Evolutionary conservation across 1,140 invertebrate species (phyloP).

Genomic region (Papilio aristodemus): DNA sequence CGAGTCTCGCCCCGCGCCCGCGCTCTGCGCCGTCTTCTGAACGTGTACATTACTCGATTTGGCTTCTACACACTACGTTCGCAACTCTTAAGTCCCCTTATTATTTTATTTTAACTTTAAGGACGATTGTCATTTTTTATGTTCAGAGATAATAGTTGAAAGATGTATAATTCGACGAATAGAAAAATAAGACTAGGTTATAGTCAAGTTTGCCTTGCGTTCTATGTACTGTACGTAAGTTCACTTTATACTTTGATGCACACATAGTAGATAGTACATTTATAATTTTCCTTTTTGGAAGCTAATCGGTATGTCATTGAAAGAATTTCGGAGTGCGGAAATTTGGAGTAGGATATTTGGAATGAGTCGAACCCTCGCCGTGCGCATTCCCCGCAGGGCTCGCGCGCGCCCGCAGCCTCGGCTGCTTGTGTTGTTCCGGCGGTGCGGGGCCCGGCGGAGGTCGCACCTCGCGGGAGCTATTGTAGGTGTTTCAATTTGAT

Average conservation of each 20-base stretch:
- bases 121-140: slow-evolving; percentile 56
- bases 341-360: slow-evolving; percentile 54
- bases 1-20: slow-evolving; percentile 1
- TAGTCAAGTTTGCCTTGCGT: slow-evolving; percentile 72
- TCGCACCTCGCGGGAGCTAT: slow-evolving; percentile 43
- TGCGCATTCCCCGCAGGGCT: slow-evolving; percentile 38
- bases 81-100: slow-evolving; percentile 61
- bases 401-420: slow-evolving; percentile 35
- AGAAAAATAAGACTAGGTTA: slow-evolving; percentile 76
- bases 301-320: slow-evolving; percentile 72
- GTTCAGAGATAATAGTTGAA: slow-evolving; percentile 63
- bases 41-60: slow-evolving; percentile 72
- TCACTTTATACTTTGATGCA: slow-evolving; percentile 76
- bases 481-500: slow-evolving; percentile 62
- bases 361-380: slow-evolving; percentile 49
- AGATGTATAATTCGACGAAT: slow-evolving; percentile 69
- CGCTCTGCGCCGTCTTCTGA: slow-evolving; percentile 55
- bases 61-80: slow-evolving; percentile 69
- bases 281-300: slow-evolving; percentile 71
- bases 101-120: slow-evolving; percentile 68
- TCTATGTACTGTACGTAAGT: slow-evolving; percentile 69
- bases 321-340: slow-evolving; percentile 69
- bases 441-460: slow-evolving; percentile 35
- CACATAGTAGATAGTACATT: slow-evolving; percentile 70
- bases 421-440: slow-evolving; percentile 1